Base-by-base conservation (phyloP, 2,888 invertebrate genomes). In the Boloria euphrosyne region DNA sequence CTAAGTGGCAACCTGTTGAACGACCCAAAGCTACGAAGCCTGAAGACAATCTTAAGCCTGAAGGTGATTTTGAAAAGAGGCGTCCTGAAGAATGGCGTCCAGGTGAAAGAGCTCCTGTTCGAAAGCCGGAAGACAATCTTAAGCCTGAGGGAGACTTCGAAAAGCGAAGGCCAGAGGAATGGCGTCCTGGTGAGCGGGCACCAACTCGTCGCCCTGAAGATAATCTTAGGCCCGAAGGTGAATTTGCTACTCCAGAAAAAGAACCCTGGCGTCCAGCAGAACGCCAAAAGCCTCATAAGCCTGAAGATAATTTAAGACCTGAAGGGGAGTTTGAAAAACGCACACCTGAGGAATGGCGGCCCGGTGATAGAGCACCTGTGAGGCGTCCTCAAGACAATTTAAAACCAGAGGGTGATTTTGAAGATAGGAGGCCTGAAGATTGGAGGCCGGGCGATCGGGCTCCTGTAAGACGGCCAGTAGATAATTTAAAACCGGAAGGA, bases 261-360 rank as follows among this genome's bases (percentile, higher is more conserved):
- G 78, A 84, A 67, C 73, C 75, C 58, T 79, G 76, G 75, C 68
- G 67, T 18, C 75, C 79, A 17, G 85, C 82, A 17, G 85, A 85
- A 49, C 71, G 86, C 60, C 87, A 85, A 2, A 82, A 79, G 65
- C 87, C 80, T 49, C 75, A 73, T 2, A 78, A 76, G 54, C 79
- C 78, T 5, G 63, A 71, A 60, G 93, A 93, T 71, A 93, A 93
- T 74, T 77, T 95, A 0, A 84, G 84, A 57, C 92, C 93, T 0
- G 94, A 95, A 80, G 94, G 94, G 3, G 93, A 94, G 14, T 94
- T 95, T 76, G 92, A 92, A 57, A 79, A 76, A 62, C 91, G 88
- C 2, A 81, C 81, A 54, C 92, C 93, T 0, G 94, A 95, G 74
- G 94, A 74, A 52, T 90, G 80, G 76, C 73, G 74, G 46, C 84